Base-by-base conservation (phyloP, 2,888 invertebrate genomes). In the Caenorhabditis sinica region DNA sequence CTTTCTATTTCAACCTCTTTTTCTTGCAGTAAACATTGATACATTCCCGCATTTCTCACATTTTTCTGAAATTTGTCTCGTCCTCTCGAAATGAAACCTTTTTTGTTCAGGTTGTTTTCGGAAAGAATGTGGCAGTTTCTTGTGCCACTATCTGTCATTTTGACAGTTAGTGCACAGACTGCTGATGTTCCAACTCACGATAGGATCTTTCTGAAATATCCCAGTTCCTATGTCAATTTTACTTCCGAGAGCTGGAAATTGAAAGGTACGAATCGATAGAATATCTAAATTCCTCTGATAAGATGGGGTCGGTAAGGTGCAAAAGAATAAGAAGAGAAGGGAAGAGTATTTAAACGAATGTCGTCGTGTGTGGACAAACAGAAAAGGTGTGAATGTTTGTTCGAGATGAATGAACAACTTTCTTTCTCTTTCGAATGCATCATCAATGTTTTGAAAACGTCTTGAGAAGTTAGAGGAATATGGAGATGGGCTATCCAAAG, bases 201-300 rank as follows among this genome's bases (percentile, higher is more conserved):
- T n/a, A 58, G 76, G 8, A 74, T 83, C 43, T 80, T 71, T 43
- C 72, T 88, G 51, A 88, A 85, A 45, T 87, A 80, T 28, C 86
- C 87, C 5, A 83, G 86, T 36, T 86, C 86, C 0, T 88, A 76
- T 61, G 81, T 86, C 33, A 87, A 87, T 60, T 65, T 88, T 20
- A 83, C 86, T 15, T 84, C 88, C 20, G 83, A 86, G 2, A 66
- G 63, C n/a, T 88, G 88, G 88, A 86, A 82, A 40, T 56, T 85
- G 20, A 80, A 68, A 51, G 86, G 86, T 87, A 43, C 15, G 56
- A 6, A 49, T 51, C 17, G 30, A 56, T 33, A 17, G 9, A 53
- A 53, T 15, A 20, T 71, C 60, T 11, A 17, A 23, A 43, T 43
- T 20, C 30, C 49, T 15, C 45, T 73, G 73, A 73, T 73, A 73